Base-by-base conservation (phyloP, 2,797 vertebrate genomes). In the Neopelma chrysocephalum region DNA sequence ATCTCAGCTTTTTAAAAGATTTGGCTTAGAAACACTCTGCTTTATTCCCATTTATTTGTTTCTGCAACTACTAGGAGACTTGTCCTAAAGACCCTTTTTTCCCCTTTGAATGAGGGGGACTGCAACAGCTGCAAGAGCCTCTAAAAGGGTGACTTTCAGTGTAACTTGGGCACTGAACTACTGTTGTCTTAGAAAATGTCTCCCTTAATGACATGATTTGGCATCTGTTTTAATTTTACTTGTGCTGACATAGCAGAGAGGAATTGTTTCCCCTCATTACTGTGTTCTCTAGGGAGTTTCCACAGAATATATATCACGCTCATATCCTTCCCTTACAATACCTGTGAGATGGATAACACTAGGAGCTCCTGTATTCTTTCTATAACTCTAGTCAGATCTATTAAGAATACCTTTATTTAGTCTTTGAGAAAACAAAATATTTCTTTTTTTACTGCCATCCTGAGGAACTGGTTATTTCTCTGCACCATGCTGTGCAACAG, bases 141-240 rank as follows among this genome's bases (percentile, higher is more conserved):
- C 84, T 69, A 53, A 83, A 87, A 89, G 40, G 18, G 36, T 4
- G 12, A 70, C 31, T 79, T 89, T 62, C 3, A 0, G 25, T 64
- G 38, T 73, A 82, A 82, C 54, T 80, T 79, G 40, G 78, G 60
- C 68, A 85, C 53, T 66, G 75, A 94, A 85, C 78, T 90, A 77
- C 56, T 53, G 29, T 31, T 51, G 20, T 45, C 78, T 90, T 85
- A 45, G 73, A 95, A 93, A 89, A 87, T 48, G 22, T 77, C 27
- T 88, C 83, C 43, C 47, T 86, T 95, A 96, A 93, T 38, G 43
- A 87, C 34, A 79, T 70, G 31, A 54, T 76, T 92, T 90, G 71
- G 86, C 89, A 93, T 89, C 81, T 91, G 88, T 87, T 97, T 95
- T 92, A 92, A 87, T 93, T 96, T 95, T 68, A 64, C 40, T 87